Conservation (phyloP, 2,113 vertebrate species). For the Porphyrio hochstetteri region DNA sequence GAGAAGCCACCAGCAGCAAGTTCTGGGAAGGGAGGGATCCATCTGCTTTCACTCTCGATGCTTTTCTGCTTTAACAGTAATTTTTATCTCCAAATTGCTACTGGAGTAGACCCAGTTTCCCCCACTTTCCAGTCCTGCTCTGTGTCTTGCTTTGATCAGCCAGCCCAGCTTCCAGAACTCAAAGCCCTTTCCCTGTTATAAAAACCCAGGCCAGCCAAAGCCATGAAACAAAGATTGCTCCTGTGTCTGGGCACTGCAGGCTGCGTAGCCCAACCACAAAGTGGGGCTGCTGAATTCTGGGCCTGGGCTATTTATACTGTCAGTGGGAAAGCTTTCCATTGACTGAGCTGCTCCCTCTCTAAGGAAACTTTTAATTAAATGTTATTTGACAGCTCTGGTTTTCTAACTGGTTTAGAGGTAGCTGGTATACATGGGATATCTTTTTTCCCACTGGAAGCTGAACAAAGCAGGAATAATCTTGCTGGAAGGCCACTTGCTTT, state of each 20-base stretch:
- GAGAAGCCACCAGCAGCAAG: background rate
- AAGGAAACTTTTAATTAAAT: constrained; percentile 17
- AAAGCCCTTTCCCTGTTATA: background rate
- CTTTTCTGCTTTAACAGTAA: background rate
- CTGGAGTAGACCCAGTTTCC: background rate
- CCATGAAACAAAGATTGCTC: background rate
- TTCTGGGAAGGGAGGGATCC: background rate
- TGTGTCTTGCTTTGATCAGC: background rate
- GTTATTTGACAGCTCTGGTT: background rate
- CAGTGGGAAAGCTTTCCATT: background rate
- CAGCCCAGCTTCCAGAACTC: background rate
- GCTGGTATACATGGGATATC: background rate
- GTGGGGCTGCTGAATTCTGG: background rate
- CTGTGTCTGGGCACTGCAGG: background rate
- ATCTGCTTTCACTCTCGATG: background rate
- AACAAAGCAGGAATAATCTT: background rate
- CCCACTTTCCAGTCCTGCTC: background rate
- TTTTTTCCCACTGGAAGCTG: background rate
- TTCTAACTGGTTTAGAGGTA: background rate
- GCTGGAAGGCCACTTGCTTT: background rate
- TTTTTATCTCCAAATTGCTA: background rate
- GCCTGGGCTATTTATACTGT: constrained; percentile 19
- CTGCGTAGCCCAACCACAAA: background rate
- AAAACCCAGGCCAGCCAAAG: background rate
- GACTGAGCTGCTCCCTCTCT: background rate